These are phyloP conservation scores for Nothobranchius kuhntae DNA, from an alignment of 2,113 vertebrate species.

Conservation along the genomic window DNA sequence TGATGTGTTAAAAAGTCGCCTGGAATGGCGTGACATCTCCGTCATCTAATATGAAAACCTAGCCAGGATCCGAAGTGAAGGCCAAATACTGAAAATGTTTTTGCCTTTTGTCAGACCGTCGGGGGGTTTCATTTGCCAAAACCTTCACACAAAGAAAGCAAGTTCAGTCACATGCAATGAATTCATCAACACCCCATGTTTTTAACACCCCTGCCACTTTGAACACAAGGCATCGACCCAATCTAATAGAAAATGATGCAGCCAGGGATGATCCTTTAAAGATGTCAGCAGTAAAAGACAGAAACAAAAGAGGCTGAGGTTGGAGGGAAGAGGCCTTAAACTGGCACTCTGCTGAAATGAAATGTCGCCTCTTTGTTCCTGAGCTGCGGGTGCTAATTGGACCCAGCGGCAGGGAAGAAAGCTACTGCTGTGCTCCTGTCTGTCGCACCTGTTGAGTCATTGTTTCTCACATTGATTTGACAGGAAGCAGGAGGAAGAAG, in stretches of 20 bases:
- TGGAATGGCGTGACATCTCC: neutral
- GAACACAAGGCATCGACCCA: slow-evolving; percentile 73
- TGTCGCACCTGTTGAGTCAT: slow-evolving; percentile 81
- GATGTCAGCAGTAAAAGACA: slow-evolving; percentile 77
- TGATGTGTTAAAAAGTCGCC: slow-evolving; percentile 11
- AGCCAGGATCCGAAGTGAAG: slow-evolving; percentile 17
- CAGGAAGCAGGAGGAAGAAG: slow-evolving; percentile 69
- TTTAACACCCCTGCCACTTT: slow-evolving; percentile 65
- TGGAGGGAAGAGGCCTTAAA: slow-evolving; percentile 74
- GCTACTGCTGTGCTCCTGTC: slow-evolving; percentile 74
- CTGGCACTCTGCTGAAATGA: slow-evolving; percentile 76
- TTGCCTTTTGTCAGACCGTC: slow-evolving; percentile 58
- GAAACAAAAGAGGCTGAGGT: slow-evolving; percentile 64
- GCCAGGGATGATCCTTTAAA: slow-evolving; percentile 70
- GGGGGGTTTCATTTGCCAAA: slow-evolving; percentile 68
- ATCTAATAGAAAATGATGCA: slow-evolving; percentile 67
- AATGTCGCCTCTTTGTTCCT: slow-evolving; percentile 78
- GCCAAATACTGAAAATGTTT: slow-evolving; percentile 49
- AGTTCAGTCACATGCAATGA: slow-evolving; percentile 76
- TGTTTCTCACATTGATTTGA: slow-evolving; percentile 76
- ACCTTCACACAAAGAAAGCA: slow-evolving; percentile 65
- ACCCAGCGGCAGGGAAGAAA: slow-evolving; percentile 67
- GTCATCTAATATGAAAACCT: slow-evolving; percentile 25
- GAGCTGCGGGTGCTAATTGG: slow-evolving; percentile 76
- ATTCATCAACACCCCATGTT: slow-evolving; percentile 79